Base-by-base conservation (phyloP, 2,888 invertebrate genomes). In the Eupithecia inturbata region DNA sequence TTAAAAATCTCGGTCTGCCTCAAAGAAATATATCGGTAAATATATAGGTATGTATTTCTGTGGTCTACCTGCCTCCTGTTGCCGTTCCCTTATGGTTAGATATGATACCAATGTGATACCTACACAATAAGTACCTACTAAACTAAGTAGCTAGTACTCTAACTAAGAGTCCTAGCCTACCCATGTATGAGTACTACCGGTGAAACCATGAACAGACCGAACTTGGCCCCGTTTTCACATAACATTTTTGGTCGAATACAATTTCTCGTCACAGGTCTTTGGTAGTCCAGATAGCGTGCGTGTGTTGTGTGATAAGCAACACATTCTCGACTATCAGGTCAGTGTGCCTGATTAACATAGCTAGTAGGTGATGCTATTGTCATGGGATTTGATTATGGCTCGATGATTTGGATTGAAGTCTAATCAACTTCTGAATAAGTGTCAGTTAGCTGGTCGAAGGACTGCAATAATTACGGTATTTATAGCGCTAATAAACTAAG, bases 221-320 rank as follows among this genome's bases (percentile, higher is more conserved):
- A 53, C 22, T 26, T 26, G 57, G 53, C 5, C 26, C 53, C 4
- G 14, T 57, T 57, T 57, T 26, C 57, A 57, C 57, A 26, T 57
- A 3, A 26, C 26, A 57, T 57, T 57, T 57, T 57, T 57, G 57
- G 26, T 57, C 57, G 26, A 57, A 28, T 62, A 16, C 79, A 87
- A 90, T 72, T 89, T 87, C 57, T 57, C 10, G 63, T 60, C 67
- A 67, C 31, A 64, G 49, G 68, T 66, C 39, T 66, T 45, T 28
- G 68, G 82, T 80, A 78, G 85, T 85, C 86, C 87, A 82, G 86
- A 84, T 57, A 68, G 26, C n/a, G 22, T 14, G 82, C 85, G 85
- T 83, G 84, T 77, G 69, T 7, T 68, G 79, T 78, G 78, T 83
- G 80, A 82, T 81, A 78, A 77, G 70, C 33, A 53, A 69, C 3